Conservation (phyloP, 2,888 invertebrate species). For the Cephus pygmeus region DNA sequence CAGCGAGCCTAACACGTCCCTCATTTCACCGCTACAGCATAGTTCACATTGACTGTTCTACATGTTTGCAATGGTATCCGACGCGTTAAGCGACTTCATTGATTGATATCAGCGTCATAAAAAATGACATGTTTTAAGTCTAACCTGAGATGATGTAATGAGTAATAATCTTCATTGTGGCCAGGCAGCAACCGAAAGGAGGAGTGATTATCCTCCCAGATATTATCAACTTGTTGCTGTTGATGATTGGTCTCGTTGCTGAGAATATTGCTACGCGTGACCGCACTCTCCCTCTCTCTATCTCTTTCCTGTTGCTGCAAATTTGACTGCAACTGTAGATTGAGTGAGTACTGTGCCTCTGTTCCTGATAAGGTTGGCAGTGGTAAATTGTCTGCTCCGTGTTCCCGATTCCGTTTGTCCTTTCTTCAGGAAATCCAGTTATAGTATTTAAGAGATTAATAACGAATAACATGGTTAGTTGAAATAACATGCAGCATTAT, state of each 20-base stretch:
- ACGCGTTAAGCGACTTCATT: neutral
- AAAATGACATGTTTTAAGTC: neutral
- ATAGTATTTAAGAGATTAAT: neutral
- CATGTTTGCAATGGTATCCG: neutral
- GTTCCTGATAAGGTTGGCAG: conserved; percentile 40
- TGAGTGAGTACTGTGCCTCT: conserved; percentile 55
- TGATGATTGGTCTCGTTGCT: conserved; percentile 46
- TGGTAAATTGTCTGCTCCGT: conserved; percentile 49
- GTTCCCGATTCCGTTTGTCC: conserved; percentile 57
- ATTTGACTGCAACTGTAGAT: conserved; percentile 51
- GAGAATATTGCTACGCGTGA: conserved; percentile 47
- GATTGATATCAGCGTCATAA: neutral
- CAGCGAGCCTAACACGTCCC: conserved; percentile 46
- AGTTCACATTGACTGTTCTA: neutral
- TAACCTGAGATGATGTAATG: conserved; percentile 46
- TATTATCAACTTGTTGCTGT: conserved; percentile 50
- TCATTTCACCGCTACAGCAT: conserved; percentile 47
- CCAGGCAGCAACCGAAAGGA: conserved; percentile 41
- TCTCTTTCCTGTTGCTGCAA: conserved; percentile 33
- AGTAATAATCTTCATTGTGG: conserved; percentile 41
- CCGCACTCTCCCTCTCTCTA: conserved; percentile 42
- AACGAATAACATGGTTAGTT: neutral
- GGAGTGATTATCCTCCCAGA: conserved; percentile 52
- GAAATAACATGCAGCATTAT: neutral
- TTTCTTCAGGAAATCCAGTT: conserved; percentile 34